These are phyloP conservation scores for Lacanobia wlatinum DNA, from an alignment of 2,888 invertebrate genomes.

Conservation along the genomic window DNA sequence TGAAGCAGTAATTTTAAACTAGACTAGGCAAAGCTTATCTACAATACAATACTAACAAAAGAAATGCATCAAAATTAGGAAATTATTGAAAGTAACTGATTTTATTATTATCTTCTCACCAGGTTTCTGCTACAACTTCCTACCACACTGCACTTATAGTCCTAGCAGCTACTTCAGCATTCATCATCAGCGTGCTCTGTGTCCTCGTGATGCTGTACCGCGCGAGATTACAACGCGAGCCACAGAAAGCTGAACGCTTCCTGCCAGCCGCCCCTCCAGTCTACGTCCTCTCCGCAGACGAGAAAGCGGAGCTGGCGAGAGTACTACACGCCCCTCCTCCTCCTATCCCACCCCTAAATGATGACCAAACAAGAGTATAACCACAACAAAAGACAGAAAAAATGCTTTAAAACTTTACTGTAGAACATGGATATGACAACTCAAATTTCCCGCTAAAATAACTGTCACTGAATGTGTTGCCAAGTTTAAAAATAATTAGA, in stretches of 20 bases:
- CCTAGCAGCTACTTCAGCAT: constrained; percentile 94
- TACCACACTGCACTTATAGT: constrained; percentile 95
- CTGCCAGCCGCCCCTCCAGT: constrained; percentile 92
- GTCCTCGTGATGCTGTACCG: constrained; percentile 94
- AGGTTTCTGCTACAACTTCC: constrained; percentile 92
- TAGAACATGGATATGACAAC: constrained; percentile 60
- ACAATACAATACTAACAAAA: background rate
- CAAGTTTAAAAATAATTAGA: constrained; percentile 26
- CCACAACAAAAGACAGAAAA: constrained; percentile 32
- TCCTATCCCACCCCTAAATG: constrained; percentile 75
- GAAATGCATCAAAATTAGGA: background rate
- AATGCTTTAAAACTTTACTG: constrained; percentile 54
- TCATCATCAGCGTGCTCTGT: constrained; percentile 94
- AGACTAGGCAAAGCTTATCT: background rate
- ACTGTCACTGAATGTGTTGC: constrained; percentile 46
- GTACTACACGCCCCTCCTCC: constrained; percentile 83
- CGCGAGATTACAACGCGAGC: constrained; percentile 87
- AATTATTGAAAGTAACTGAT: background rate
- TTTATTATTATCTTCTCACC: constrained; percentile 30
- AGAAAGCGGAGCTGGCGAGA: constrained; percentile 90
- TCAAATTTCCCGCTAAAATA: constrained; percentile 56
- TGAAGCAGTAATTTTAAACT: too few relatives aligned
- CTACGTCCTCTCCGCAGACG: constrained; percentile 92
- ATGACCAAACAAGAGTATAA: constrained; percentile 80
- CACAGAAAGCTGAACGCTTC: constrained; percentile 91